Conservation (phyloP, 2,888 invertebrate genomes). For the Callinectes sapidus region DNA sequence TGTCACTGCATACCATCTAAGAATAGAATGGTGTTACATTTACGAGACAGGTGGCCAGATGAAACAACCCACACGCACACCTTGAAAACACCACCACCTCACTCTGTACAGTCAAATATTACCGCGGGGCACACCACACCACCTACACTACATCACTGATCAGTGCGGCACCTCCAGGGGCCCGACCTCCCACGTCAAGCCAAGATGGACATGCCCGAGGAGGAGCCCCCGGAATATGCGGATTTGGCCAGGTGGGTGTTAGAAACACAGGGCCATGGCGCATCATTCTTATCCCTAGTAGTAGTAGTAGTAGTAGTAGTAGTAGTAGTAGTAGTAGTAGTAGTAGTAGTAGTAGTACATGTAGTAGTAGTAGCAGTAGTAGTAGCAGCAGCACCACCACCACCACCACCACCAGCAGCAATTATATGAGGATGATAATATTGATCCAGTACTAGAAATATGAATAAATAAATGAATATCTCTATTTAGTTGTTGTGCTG, state of each 20-base stretch:
- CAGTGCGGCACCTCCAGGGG: neutral
- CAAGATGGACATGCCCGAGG: slow-evolving; percentile 67
- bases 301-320: neutral
- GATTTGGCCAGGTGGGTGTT: slow-evolving; percentile 49
- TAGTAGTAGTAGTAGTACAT: neutral
- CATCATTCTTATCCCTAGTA: too few relatives aligned
- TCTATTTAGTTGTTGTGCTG: too few relatives aligned
- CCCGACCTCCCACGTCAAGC: neutral
- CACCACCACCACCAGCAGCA: too few relatives aligned
- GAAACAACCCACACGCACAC: neutral
- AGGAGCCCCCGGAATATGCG: slow-evolving; percentile 55
- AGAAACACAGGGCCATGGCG: neutral
- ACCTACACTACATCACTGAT: neutral
- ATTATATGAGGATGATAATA: neutral
- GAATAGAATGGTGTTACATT: neutral
- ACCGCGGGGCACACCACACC: neutral
- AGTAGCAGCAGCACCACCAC: too few relatives aligned
- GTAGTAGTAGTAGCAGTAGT: neutral
- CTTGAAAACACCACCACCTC: neutral
- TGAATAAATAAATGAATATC: too few relatives aligned
- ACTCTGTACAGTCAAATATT: neutral
- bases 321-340: neutral
- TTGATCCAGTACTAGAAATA: too few relatives aligned
- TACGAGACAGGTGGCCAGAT: neutral
- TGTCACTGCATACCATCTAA: neutral